phyloP scores from a whole-genome alignment of 2,113 vertebrate genomes.

The Pristiophorus japonicus region DNA sequence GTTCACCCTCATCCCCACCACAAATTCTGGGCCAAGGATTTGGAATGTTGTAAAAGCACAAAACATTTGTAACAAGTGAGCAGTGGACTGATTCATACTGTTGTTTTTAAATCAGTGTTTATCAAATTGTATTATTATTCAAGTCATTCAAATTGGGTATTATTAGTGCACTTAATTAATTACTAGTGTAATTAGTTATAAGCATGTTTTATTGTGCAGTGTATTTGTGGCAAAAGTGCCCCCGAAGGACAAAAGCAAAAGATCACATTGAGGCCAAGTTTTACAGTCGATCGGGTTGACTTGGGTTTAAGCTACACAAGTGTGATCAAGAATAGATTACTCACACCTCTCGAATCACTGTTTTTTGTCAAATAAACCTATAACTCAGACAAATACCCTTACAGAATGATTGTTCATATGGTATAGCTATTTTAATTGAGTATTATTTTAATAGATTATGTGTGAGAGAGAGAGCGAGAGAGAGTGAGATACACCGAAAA shows the following conservation, averaged over 20 bases:
- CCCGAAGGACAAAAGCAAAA: neutral
- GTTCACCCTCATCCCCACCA: too few relatives aligned
- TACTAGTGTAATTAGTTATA: neutral
- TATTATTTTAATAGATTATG: neutral
- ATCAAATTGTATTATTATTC: neutral
- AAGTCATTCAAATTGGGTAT: neutral
- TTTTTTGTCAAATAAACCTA: neutral
- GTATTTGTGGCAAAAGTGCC: neutral
- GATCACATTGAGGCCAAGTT: neutral
- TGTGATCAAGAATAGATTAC: neutral
- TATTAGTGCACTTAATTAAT: neutral
- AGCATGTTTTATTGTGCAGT: too few relatives aligned
- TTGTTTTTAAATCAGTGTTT: neutral
- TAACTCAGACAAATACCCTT: neutral
- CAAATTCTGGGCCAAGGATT: neutral
- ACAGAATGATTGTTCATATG: neutral
- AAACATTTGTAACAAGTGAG: neutral
- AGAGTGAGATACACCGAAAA: too few relatives aligned
- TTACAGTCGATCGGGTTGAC: neutral
- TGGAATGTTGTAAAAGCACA: neutral
- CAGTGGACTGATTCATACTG: too few relatives aligned
- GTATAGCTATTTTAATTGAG: neutral
- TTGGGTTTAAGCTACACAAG: neutral
- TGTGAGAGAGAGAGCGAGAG: neutral
- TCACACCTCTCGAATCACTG: neutral